Base-by-base conservation (phyloP, 2,113 vertebrate species). In the Typhlomys cinereus region DNA sequence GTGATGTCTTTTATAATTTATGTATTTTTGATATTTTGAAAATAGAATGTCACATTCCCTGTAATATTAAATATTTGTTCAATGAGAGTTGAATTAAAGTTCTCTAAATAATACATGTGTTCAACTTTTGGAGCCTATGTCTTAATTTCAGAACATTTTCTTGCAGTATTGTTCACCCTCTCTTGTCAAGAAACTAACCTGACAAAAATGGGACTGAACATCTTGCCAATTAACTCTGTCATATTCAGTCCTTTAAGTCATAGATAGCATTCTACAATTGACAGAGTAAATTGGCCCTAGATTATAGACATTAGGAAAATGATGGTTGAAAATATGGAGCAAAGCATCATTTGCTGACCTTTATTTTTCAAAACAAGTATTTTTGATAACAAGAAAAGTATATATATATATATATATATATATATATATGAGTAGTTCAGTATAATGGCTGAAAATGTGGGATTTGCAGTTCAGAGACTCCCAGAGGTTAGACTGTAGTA, bases 151-250 rank as follows among this genome's bases (percentile, higher is more conserved):
- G 69, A 52, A 66, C 41, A 62, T 85, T 90, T 85, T 96, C 69
- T 86, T 74, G 62, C 83, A 79, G 31, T 54, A 75, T 91, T 46
- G 48, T 91, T 91, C 79, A 88, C 52, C 17, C 39, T 67, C 15
- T 8, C n/a, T 27, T 88, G 69, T 69, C 66, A 89, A 80, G 66
- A 48, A 88, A 93, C 96, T 96, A 76, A 97, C 39, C 46, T 54
- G 76, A 69, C 89, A 93, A 61, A 88, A 95, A 95, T 81, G 96
- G 93, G 93, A 89, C 48, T 73, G 36, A 74, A 75, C 50, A 76
- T 57, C 76, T 41, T 73, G 9, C 73, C 62, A 90, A 79, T 62
- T 91, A 54, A 83, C 89, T 66, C 83, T 69, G n/a, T n/a, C 52
- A 34, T 88, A 39, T 89, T 50, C 76, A 75, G 34, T 81, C 59